phyloP scores from a whole-genome alignment of 2,797 vertebrate species.

The Haliaeetus vocifer region DNA sequence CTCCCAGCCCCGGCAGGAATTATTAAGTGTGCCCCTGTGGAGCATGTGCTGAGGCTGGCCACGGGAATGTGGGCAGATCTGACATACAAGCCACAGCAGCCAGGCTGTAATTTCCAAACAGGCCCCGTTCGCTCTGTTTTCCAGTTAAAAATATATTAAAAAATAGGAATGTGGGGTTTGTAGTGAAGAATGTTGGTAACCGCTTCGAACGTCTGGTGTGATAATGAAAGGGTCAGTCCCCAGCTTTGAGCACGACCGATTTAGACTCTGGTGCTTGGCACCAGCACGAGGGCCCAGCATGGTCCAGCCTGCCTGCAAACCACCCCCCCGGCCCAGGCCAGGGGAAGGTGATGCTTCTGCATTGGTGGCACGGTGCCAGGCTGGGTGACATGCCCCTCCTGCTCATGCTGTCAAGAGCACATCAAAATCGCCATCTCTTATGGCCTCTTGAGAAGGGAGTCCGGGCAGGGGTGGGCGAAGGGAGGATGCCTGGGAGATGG shows the following conservation, averaged over 20 bases:
- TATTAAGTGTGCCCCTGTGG: slow-evolving; percentile 68
- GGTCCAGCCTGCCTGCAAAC: neutral
- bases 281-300: neutral
- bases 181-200: slow-evolving; percentile 65
- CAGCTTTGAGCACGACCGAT: slow-evolving; percentile 61
- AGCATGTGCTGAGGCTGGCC: slow-evolving; percentile 72
- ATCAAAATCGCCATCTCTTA: neutral
- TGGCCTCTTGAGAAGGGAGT: neutral
- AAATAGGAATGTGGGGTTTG: slow-evolving; percentile 68
- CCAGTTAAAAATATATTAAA: slow-evolving; percentile 76
- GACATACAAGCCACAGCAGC: slow-evolving; percentile 69
- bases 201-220: slow-evolving; percentile 65
- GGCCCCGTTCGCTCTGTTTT: slow-evolving; percentile 53
- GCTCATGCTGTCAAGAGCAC: neutral
- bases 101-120: slow-evolving; percentile 72
- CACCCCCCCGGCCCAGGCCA: fast-evolving
- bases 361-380: fast-evolving
- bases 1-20: slow-evolving; percentile 45
- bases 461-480: neutral
- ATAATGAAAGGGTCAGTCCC: slow-evolving; percentile 70
- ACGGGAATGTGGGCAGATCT: slow-evolving; percentile 74
- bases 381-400: neutral
- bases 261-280: slow-evolving; percentile 62
- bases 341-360: neutral
- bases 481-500: neutral